These are phyloP conservation scores for Macrotus californicus DNA, from an alignment of 2,113 vertebrate species.

Conservation along the genomic window DNA sequence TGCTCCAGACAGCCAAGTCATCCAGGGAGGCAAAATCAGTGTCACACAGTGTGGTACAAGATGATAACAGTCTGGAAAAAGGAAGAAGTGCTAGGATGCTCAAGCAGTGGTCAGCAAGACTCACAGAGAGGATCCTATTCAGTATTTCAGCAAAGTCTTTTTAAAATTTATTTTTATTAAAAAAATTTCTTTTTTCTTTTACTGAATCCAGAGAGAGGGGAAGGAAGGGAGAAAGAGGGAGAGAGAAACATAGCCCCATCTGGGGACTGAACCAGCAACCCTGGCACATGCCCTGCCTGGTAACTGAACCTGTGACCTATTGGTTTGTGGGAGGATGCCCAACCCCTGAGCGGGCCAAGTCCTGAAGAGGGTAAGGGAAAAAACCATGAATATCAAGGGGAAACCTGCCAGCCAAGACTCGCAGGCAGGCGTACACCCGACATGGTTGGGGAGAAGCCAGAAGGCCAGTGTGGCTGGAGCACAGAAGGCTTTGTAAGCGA, in stretches of 20 bases:
- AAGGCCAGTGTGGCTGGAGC: background rate
- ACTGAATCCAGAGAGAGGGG: too few species aligned
- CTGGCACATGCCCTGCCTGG: too few species aligned
- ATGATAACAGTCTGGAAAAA: background rate
- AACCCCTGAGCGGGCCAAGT: background rate
- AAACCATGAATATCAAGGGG: background rate
- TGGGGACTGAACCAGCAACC: too few species aligned
- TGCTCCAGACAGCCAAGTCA: too few species aligned
- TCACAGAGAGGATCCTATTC: background rate
- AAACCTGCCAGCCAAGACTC: background rate
- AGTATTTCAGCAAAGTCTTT: background rate
- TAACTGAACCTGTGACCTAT: too few species aligned
- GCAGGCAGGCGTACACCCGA: background rate
- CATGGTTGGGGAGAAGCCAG: background rate
- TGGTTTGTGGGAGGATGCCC: too few species aligned
- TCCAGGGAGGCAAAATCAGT: background rate
- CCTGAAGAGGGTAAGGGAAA: background rate
- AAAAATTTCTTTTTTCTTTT: too few species aligned
- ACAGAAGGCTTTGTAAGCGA: background rate
- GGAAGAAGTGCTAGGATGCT: background rate
- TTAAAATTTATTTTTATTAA: too few species aligned
- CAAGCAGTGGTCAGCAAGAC: background rate
- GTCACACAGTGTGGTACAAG: background rate
- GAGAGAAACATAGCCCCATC: too few species aligned
- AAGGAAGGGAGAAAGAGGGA: too few species aligned